A percentile compares a stretch with the other conserved stretches of the same genome.
Evolutionary conservation across 2,888 invertebrate species (phyloP).

Genomic region (Melinopterus prodromus): DNA sequence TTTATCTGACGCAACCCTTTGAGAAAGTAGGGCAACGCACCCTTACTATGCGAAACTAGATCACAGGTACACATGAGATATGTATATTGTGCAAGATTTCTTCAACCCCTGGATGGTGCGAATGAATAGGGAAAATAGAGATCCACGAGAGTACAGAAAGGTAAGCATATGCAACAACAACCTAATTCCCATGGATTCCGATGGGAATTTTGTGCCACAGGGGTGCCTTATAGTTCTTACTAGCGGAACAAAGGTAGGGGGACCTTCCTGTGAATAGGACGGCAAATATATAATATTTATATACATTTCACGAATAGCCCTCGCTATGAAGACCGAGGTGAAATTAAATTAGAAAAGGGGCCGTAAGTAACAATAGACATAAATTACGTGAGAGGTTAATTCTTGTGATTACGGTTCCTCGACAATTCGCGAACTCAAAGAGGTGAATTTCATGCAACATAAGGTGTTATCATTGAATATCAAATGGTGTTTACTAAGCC

Average conservation of each 20-base stretch:
- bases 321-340: background rate
- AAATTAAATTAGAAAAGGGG: background rate
- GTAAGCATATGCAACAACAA: conserved; percentile 25
- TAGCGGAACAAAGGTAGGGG: background rate
- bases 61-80: background rate
- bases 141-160: background rate
- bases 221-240: conserved; percentile 4
- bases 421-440: background rate
- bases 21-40: background rate
- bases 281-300: background rate
- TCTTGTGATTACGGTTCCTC: background rate
- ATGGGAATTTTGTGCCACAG: conserved; percentile 4
- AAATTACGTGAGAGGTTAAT: background rate
- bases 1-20: background rate
- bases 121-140: background rate
- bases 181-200: conserved; percentile 19
- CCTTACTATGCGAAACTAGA: conserved; percentile 4
- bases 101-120: background rate
- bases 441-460: background rate
- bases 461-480: background rate
- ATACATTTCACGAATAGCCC: background rate
- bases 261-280: background rate
- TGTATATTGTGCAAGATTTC: background rate
- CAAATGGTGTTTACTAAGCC: background rate
- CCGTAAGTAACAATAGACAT: background rate